These are phyloP conservation scores for Oasisia sp. DNA, from an alignment of 2,888 invertebrate genomes.

Conservation along the genomic window DNA sequence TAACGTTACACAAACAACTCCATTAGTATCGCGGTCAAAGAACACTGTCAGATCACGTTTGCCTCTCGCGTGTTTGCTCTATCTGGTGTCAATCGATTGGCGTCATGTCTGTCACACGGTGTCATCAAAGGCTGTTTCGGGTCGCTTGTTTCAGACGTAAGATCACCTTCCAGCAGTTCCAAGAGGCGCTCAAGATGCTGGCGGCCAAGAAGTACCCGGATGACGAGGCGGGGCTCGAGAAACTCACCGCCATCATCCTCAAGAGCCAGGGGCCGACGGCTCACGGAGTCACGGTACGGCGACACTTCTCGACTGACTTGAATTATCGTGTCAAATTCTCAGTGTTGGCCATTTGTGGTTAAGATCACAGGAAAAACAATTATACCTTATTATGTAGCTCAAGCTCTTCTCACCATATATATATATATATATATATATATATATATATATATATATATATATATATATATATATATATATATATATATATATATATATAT, in stretches of 20 bases:
- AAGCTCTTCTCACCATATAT: background rate
- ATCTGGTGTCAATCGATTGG: background rate
- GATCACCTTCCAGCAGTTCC: constrained; percentile 43
- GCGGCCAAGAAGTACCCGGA: constrained; percentile 45
- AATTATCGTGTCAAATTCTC: no score
- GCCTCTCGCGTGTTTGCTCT: no score
- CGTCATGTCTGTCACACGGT: background rate
- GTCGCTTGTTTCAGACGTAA: constrained; percentile 38
- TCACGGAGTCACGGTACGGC: constrained; percentile 35
- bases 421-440: background rate
- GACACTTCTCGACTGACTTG: background rate
- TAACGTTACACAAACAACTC: background rate
- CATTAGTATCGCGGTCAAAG: background rate
- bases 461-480: no score
- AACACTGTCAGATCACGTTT: background rate
- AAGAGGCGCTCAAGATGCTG: constrained; percentile 41
- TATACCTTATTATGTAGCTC: background rate
- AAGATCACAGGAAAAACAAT: background rate
- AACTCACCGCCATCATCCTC: constrained; percentile 39
- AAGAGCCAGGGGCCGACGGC: constrained; percentile 39
- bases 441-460: no score
- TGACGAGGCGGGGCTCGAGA: constrained; percentile 36
- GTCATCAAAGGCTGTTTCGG: background rate
- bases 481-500: no score
- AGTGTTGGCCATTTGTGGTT: background rate